Base-by-base conservation (phyloP, 2,797 vertebrate genomes). In the Leptoclinus maculatus region DNA sequence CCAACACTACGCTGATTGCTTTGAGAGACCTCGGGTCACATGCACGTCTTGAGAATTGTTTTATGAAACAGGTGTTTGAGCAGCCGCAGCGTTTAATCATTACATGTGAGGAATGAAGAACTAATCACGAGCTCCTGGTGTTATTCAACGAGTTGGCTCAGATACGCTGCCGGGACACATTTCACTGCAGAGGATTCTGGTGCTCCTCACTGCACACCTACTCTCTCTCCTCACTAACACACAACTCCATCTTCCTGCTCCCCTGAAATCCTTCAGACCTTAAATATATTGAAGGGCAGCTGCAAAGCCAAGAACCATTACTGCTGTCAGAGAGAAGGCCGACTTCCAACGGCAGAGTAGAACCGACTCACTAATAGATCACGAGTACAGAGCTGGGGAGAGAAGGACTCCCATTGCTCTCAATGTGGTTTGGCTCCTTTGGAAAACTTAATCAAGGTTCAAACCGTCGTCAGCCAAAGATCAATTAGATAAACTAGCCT, bases 241-340 rank as follows among this genome's bases (percentile, higher is more conserved):
- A 73, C 66, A 75, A 38, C 80, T 84, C 76, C 77, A 69, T 79
- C 75, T 79, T 70, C 64, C 54, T 88, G 32, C 79, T 83, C 47
- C 66, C 21, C 57, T 84, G 68, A 77, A 87, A 87, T 83, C 74
- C 62, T 83, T 78, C 67, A 80, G 89, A 84, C 76, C 51, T 78
- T 76, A 83, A 87, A 87, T 84, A 78, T 72, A 88, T 88, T 74
- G 58, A 63, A 83, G 72, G 72, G 78, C 63, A 57, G 82, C 80
- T 58, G 58, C 17, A 29, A 65, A 83, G 88, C 88, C 89, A 90
- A 80, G 72, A 88, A 58, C 79, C 65, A 84, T 90, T 87, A 83
- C 60, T 43, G 71, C 81, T 88, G 89, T 87, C 87, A 83, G 84
- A 77, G 57, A 23, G 74, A 58, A 67, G 79, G 79, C 66, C 29